Evolutionary conservation across 2,113 vertebrate species (phyloP), one percentile per base, ranked within the genome.

Genomic region (Garra rufa): DNA sequence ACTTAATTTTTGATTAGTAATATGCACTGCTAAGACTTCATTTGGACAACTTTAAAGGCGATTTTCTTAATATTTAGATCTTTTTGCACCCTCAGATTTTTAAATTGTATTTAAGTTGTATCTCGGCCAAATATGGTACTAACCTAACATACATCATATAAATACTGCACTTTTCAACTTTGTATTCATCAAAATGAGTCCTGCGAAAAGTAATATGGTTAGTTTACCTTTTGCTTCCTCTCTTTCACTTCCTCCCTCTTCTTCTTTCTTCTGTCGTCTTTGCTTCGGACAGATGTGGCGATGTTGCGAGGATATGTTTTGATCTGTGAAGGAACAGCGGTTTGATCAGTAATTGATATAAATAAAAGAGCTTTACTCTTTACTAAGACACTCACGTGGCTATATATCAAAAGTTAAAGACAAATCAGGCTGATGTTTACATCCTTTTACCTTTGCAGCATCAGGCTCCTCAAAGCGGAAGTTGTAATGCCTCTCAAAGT

Each of bases 391-490:
- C 50, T 21, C 28, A 30, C 15, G 0, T 13, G 1, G 21, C 21
- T 6, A 67, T 48, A 74, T 7, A 50, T 17, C 15, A 44, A 15
- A 24, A 26, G 19, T 10, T 26, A 57, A 9, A 15, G 21, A 48
- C 0, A 9, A 59, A 41, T 24, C 43, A 34, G 0, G 46, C 4
- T 5, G 10, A 70, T 3, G 1, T 9, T 61, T 38, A 81, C 7
- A 52, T 44, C 59, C 30, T 10, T 92, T 30, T 63, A 94, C 95
- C 88, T 82, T 75, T 30, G 93, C 81, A 0, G 95, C 90, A 10
- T 94, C 96, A 0, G 97, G 96, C 86, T 98, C 97, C 86, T 98
- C 97, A 4, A 96, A 98, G 82, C 97, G 95, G 89, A 98, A 98
- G 89, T 98, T 98, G 92, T 97, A 97, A 71, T 92, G 93, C 50